Percentiles rank a stretch among this genome's conserved stretches.
Evolutionary conservation across 2,797 vertebrate species (phyloP).

Genomic region (Emys orbicularis): DNA sequence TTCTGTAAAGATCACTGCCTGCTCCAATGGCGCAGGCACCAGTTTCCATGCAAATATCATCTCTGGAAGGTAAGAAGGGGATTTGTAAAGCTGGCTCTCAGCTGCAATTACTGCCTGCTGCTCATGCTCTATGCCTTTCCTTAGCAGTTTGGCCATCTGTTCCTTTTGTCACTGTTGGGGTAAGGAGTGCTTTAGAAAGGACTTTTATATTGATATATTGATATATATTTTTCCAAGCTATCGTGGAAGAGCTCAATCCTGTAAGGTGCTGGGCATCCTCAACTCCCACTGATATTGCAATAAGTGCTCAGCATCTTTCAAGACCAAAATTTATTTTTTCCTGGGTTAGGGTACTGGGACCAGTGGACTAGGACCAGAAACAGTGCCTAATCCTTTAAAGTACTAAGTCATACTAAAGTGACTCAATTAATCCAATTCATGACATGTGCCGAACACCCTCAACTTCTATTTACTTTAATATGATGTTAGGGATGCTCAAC

Average conservation of each 20-base stretch:
- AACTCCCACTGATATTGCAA: background rate
- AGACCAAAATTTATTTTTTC: background rate
- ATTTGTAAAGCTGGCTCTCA: background rate
- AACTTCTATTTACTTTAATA: background rate
- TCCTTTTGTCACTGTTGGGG: background rate
- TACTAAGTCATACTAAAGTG: background rate
- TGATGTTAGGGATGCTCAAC: background rate
- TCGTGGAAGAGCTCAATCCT: background rate
- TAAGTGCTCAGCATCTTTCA: background rate
- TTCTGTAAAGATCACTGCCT: background rate
- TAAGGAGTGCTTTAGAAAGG: background rate
- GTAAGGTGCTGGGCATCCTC: background rate
- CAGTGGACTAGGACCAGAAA: background rate
- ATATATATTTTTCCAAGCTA: background rate
- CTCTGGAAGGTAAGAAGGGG: background rate
- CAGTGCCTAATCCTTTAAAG: background rate
- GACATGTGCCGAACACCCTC: background rate
- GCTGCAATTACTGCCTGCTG: background rate
- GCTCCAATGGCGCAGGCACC: background rate
- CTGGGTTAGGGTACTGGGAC: background rate
- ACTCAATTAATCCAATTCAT: background rate
- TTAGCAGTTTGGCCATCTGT: background rate
- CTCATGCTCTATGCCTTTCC: background rate
- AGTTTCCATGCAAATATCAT: background rate
- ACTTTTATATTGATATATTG: background rate